These are phyloP conservation scores for Entomobrya proxima DNA, from an alignment of 2,888 invertebrate species.

Conservation along the genomic window DNA sequence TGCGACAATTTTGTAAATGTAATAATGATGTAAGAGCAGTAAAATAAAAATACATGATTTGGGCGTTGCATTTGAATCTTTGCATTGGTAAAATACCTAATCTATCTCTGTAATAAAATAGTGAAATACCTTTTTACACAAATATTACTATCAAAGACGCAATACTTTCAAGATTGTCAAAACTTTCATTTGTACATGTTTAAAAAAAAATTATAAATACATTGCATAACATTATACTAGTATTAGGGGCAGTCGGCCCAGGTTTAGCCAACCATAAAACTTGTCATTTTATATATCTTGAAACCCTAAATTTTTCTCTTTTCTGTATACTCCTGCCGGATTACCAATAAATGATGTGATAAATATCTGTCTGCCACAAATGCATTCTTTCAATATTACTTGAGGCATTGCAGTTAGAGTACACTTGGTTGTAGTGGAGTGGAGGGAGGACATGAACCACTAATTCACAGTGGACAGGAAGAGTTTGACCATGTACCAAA, in stretches of 20 bases:
- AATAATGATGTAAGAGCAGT: constrained; percentile 55
- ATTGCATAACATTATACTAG: background rate
- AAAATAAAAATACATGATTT: constrained; percentile 8
- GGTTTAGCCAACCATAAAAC: background rate
- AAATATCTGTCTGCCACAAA: constrained; percentile 26
- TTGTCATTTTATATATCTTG: constrained; percentile 34
- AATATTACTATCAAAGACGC: too few relatives aligned
- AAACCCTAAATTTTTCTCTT: constrained; percentile 19
- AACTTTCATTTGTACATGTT: too few relatives aligned
- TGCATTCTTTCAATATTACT: constrained; percentile 36
- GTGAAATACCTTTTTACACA: too few relatives aligned
- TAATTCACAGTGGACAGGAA: constrained; percentile 45
- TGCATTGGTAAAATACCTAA: background rate
- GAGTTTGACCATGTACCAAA: constrained; percentile 58
- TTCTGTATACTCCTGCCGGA: background rate
- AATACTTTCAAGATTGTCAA: too few relatives aligned
- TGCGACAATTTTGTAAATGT: constrained; percentile 61
- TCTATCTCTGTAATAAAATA: background rate
- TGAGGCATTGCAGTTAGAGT: constrained; percentile 28
- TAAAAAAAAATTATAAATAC: too few relatives aligned
- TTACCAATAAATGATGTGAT: constrained; percentile 47
- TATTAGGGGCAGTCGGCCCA: background rate
- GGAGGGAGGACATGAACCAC: constrained; percentile 33
- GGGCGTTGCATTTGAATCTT: background rate
- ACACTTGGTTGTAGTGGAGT: background rate